Percentiles rank a stretch among this genome's conserved stretches.
Evolutionary conservation across 2,113 vertebrate species (phyloP).

Genomic region (Sitta europaea): DNA sequence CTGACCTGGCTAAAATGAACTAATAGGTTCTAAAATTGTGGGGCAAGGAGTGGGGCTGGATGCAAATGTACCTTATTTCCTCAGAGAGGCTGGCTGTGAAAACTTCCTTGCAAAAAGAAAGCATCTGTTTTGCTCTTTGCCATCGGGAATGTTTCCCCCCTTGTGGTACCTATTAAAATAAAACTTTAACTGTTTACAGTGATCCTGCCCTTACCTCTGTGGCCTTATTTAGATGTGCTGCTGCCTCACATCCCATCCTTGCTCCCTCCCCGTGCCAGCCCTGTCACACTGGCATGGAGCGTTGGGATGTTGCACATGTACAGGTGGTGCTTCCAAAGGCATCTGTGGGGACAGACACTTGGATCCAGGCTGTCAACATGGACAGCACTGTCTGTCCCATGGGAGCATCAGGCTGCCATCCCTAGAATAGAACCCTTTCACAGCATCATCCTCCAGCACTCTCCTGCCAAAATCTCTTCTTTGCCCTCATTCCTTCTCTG

Average conservation of each 20-base stretch:
- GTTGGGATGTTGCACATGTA: not conserved
- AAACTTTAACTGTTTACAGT: not conserved
- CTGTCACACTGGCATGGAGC: not conserved
- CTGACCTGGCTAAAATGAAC: not conserved
- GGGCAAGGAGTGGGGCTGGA: not conserved
- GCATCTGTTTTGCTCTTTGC: not conserved
- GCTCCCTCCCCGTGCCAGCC: not conserved
- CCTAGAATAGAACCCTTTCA: not conserved
- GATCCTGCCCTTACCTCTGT: not conserved
- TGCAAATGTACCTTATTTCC: fast-evolving
- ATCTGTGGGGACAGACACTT: not conserved
- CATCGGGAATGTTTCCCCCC: fast-evolving
- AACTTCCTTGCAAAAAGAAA: not conserved
- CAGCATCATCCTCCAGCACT: not conserved
- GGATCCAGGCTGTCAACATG: not conserved
- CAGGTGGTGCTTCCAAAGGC: not conserved
- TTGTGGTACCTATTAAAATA: not conserved
- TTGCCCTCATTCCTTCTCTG: not conserved
- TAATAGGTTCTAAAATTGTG: not conserved
- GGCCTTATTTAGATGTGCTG: not conserved
- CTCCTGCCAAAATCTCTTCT: not conserved
- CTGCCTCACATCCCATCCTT: not conserved
- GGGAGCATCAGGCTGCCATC: not conserved
- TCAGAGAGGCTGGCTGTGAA: not conserved
- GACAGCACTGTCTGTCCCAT: not conserved